A percentile compares a stretch with the other conserved stretches of the same genome.
phyloP scores from a whole-genome alignment of 2,113 vertebrate species.

The Oncorhynchus gorbuscha region DNA sequence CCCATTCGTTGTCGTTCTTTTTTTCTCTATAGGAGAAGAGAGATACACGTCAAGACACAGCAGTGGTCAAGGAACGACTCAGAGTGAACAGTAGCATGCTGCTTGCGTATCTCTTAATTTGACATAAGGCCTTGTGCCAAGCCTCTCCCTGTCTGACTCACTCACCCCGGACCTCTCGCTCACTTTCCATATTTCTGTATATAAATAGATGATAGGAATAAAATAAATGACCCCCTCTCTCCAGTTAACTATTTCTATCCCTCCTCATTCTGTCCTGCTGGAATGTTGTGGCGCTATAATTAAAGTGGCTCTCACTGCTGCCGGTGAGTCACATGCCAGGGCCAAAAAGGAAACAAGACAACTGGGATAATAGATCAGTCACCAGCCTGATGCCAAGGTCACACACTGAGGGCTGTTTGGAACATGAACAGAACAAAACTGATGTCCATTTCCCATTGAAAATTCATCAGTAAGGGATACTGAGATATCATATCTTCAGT shows the following conservation, averaged over 20 bases:
- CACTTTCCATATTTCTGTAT: background rate
- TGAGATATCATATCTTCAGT: background rate
- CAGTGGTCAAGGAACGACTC: constrained; percentile 10
- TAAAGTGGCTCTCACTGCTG: constrained; percentile 62
- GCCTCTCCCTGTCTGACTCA: constrained; percentile 16
- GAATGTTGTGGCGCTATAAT: constrained; percentile 73
- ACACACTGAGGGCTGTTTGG: constrained; percentile 19
- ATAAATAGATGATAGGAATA: too few relatives aligned
- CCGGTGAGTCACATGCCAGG: constrained; percentile 66
- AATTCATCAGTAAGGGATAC: background rate
- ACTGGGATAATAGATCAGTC: constrained; percentile 68
- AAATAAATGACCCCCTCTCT: constrained; percentile 3
- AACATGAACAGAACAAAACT: background rate
- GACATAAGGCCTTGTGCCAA: background rate
- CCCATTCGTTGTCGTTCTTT: constrained; percentile 54
- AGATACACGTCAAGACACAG: constrained; percentile 35
- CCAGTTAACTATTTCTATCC: constrained; percentile 37
- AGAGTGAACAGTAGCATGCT: constrained; percentile 22
- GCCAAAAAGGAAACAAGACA: constrained; percentile 69
- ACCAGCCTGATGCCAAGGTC: constrained; percentile 61
- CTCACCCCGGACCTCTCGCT: constrained; percentile 37
- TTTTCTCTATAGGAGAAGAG: constrained; percentile 18
- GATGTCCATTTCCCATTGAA: background rate
- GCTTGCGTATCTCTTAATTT: background rate
- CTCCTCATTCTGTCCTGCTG: constrained; percentile 58